Evolutionary conservation across 2,113 vertebrate genomes (phyloP).

Genomic region (Cacatua alba): DNA sequence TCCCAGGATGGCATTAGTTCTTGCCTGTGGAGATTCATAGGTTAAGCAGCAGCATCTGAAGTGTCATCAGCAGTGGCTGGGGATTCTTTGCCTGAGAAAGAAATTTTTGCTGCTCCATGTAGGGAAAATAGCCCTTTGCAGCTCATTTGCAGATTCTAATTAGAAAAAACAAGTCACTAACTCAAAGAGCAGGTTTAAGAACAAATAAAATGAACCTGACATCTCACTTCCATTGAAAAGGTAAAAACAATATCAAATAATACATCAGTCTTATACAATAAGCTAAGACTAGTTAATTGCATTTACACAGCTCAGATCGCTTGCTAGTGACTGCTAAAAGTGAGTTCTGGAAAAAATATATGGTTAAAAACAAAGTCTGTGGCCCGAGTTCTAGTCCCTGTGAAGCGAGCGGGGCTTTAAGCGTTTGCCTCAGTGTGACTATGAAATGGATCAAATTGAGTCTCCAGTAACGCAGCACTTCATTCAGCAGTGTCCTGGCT

Average conservation of each 20-base stretch:
- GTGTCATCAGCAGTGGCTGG: not conserved
- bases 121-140: not conserved
- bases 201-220: not conserved
- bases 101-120: not conserved
- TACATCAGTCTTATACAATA: not conserved
- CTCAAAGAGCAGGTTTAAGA: not conserved
- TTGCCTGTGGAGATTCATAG: constrained; percentile 6
- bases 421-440: not conserved
- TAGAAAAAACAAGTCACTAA: not conserved
- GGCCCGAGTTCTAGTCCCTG: not conserved
- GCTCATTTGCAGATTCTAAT: not conserved
- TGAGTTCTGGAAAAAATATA: not conserved
- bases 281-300: not conserved
- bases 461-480: not conserved
- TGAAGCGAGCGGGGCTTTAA: not conserved
- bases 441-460: not conserved
- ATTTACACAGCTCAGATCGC: not conserved
- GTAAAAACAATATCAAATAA: not conserved
- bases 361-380: not conserved
- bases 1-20: not conserved
- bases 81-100: not conserved
- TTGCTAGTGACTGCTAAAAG: not conserved
- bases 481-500: not conserved
- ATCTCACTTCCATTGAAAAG: not conserved
- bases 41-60: not conserved